Percentiles rank a stretch among this genome's conserved stretches.
Conservation (phyloP, 2,797 vertebrate genomes). For the Coilia nasus region DNA sequence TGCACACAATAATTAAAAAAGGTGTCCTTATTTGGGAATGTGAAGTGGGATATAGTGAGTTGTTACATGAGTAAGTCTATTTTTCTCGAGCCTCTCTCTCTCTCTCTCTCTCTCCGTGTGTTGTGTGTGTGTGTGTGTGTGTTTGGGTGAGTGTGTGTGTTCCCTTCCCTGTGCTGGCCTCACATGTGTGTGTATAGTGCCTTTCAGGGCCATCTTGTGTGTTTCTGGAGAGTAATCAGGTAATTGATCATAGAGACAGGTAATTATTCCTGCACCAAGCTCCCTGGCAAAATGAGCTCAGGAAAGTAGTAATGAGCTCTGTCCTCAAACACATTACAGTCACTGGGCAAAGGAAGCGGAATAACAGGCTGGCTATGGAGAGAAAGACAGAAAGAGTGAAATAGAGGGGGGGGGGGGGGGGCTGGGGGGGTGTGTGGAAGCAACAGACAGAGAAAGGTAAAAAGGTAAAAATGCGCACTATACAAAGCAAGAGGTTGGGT, state of each 20-base stretch:
- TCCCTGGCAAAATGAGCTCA: conserved; percentile 72
- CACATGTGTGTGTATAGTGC: conserved; percentile 36
- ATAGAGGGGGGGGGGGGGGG: conserved; percentile 51
- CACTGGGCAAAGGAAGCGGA: conserved; percentile 37
- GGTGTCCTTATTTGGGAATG: background rate
- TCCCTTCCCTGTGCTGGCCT: background rate
- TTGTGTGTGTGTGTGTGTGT: conserved; percentile 12
- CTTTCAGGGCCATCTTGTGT: conserved; percentile 66
- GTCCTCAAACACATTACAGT: conserved; percentile 65
- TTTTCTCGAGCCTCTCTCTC: background rate
- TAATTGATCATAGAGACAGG: conserved; percentile 83
- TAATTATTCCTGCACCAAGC: conserved; percentile 78
- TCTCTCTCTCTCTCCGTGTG: conserved; percentile 14
- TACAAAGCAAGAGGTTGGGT: conserved; percentile 47
- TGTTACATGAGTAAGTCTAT: background rate
- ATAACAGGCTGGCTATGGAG: conserved; percentile 25
- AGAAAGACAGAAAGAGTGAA: conserved; percentile 63
- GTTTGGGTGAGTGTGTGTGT: conserved; percentile 24
- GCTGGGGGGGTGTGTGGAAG: conserved; percentile 29
- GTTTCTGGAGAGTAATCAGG: conserved; percentile 79
- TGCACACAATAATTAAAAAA: background rate
- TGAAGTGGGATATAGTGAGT: background rate
- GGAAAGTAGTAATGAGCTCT: conserved; percentile 66
- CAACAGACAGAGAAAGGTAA: background rate
- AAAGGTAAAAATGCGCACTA: background rate